Conservation (phyloP, 2,113 vertebrate genomes). For the Otis tarda region DNA sequence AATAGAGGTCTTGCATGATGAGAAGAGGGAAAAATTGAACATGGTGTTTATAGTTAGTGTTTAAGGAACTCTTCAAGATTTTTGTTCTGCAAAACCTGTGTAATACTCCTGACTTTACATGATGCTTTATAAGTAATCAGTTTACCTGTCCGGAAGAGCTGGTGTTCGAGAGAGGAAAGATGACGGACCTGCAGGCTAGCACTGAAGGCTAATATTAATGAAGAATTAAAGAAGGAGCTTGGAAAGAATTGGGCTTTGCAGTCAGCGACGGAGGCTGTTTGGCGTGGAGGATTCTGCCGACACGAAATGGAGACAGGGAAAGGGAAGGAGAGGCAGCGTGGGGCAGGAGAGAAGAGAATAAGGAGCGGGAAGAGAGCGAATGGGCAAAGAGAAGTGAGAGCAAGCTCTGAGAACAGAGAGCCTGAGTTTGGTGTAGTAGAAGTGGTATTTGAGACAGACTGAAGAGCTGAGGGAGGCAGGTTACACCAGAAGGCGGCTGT, state of each 20-base stretch:
- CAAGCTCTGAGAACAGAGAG: neutral
- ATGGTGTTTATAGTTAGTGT: neutral
- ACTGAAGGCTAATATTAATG: neutral
- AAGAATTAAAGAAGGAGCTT: neutral
- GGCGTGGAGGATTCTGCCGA: neutral
- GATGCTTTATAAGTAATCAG: neutral
- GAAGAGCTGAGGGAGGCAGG: neutral
- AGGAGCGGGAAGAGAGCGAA: neutral
- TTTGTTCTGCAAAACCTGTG: neutral
- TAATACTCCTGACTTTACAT: neutral
- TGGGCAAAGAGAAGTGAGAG: neutral
- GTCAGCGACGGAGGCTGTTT: accelerated
- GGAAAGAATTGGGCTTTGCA: neutral
- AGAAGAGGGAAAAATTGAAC: neutral
- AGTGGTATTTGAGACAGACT: neutral
- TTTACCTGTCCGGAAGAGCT: neutral
- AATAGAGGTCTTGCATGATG: neutral
- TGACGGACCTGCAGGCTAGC: neutral
- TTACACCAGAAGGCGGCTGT: neutral
- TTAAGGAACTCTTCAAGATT: neutral
- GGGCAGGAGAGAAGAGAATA: neutral
- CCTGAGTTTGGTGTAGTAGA: neutral
- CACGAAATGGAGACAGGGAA: neutral
- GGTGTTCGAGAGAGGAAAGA: neutral
- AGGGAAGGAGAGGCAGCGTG: neutral